Evolutionary conservation across 2,888 invertebrate genomes (phyloP), one percentile per base, ranked within the genome.

Genomic region (Agriopis leucophaearia): DNA sequence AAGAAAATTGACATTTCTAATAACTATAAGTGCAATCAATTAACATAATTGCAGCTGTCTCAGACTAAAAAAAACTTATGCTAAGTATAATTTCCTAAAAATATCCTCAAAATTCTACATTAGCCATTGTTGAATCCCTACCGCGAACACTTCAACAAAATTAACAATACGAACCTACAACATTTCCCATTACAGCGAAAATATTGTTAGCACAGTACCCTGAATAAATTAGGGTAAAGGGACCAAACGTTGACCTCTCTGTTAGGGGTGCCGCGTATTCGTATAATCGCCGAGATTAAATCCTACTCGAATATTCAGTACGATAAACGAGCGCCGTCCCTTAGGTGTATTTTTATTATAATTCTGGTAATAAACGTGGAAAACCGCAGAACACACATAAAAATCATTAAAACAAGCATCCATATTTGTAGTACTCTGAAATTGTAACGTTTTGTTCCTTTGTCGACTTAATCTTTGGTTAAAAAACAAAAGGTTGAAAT

Each of bases 251-350:
- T 74, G 71, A 71, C 73, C 71, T 71, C 66, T 73, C 64, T n/a
- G 67, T 60, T 56, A 71, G 74, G 71, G 74, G 64, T 59, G 64
- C 48, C 60, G 63, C 76, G 75, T 76, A 80, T 80, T 78, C 78
- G 74, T 78, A 77, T 78, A 82, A 83, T 84, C 79, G 73, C 74
- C 51, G 69, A 80, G 80, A 85, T 86, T 82, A 81, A 84, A 84
- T 81, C 78, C 77, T 73, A 76, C 76, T 75, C 73, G 74, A 80
- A 83, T 83, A 82, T 83, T 80, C 75, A 71, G 73, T 66, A 61
- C 78, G 76, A 81, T 80, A 77, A 80, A 77, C 76, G 70, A 58
- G 64, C 52, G 40, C 61, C 71, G 58, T 70, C 72, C 73, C 72
- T 56, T 60, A 78, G 75, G 73, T 73, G 71, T 78, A 74, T 79